phyloP scores from a whole-genome alignment of 2,888 invertebrate species.

The Limnephilus rhombicus region DNA sequence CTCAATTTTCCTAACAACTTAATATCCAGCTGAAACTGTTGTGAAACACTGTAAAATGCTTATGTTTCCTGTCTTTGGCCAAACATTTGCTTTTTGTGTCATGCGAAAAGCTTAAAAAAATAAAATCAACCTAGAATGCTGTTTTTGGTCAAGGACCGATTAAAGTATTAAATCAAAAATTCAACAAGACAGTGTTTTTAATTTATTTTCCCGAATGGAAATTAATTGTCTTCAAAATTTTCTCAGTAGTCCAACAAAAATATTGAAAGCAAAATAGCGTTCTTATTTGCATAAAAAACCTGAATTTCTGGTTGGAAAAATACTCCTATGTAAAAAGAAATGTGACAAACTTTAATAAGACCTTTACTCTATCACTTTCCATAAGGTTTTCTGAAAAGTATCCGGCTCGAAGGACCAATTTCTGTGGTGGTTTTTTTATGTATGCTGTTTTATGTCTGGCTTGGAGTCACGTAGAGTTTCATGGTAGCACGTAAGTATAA shows the following conservation, averaged over 20 bases:
- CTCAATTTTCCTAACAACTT: no score
- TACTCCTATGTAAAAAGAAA: background rate
- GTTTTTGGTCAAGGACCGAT: no score
- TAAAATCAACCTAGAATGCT: no score
- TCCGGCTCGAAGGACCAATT: background rate
- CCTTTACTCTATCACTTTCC: background rate
- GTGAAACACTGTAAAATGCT: no score
- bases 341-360: background rate
- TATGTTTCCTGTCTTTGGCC: no score
- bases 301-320: background rate
- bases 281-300: background rate
- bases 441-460: background rate
- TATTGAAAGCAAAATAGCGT: background rate
- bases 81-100: no score
- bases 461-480: constrained; percentile 4
- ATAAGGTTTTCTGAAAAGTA: background rate
- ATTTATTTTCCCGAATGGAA: background rate
- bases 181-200: background rate
- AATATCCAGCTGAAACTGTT: no score
- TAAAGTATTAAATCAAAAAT: background rate
- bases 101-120: no score
- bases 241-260: no score
- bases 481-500: constrained; percentile 9
- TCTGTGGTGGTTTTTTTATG: background rate
- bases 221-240: background rate